phyloP scores from a whole-genome alignment of 2,888 invertebrate genomes.

The Odiellus spinosus region DNA sequence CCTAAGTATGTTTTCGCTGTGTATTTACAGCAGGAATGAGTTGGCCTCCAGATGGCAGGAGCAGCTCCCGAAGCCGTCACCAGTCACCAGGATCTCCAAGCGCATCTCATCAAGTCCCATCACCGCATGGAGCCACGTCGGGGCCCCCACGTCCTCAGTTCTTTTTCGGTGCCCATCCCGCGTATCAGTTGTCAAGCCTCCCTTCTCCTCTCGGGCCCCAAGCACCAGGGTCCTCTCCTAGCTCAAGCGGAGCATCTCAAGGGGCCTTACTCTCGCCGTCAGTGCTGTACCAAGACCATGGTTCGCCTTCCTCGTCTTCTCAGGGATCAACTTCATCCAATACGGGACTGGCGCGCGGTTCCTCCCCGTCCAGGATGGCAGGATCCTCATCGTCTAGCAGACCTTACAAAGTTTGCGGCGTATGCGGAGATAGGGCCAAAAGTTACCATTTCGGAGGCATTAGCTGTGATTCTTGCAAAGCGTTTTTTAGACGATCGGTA shows the following conservation, averaged over 20 bases:
- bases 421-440: constrained; percentile 30
- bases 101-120: background rate
- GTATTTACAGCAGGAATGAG: constrained; percentile 15
- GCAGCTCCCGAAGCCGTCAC: constrained; percentile 4
- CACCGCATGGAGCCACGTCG: background rate
- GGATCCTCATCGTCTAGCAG: constrained; percentile 3
- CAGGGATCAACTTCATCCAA: too few species aligned
- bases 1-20: too few species aligned
- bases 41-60: constrained; percentile 18
- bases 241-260: too few species aligned
- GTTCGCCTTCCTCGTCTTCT: too few species aligned
- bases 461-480: constrained; percentile 31
- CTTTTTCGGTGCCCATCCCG: background rate
- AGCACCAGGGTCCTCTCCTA: too few species aligned
- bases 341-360: too few species aligned
- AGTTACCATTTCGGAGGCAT: constrained; percentile 31
- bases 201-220: background rate
- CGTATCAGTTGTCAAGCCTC: background rate
- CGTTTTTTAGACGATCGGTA: constrained; percentile 32
- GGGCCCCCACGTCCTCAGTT: background rate
- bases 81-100: background rate
- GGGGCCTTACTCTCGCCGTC: too few species aligned
- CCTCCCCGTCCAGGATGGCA: background rate
- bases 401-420: constrained; percentile 25
- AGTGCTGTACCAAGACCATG: too few species aligned